Percentiles rank a stretch among this genome's conserved stretches.
These are phyloP conservation scores for Bombyx huttoni DNA, from an alignment of 2,888 invertebrate genomes.

Conservation along the genomic window DNA sequence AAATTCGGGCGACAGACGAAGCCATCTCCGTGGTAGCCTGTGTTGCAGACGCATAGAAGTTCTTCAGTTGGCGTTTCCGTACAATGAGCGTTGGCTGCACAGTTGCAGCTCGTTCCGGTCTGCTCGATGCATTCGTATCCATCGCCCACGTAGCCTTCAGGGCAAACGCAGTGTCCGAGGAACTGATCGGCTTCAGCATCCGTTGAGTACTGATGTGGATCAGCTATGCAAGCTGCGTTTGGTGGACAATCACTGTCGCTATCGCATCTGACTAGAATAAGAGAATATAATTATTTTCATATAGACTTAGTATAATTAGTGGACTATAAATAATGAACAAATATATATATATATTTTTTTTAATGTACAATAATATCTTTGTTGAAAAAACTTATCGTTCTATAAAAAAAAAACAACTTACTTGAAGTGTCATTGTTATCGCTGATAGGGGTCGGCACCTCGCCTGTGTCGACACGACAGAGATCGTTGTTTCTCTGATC, in stretches of 20 bases:
- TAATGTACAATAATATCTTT: too few species aligned
- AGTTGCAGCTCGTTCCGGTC: conserved; percentile 61
- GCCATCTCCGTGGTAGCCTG: conserved; percentile 89
- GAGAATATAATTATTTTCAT: conserved; percentile 7
- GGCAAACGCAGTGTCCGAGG: conserved; percentile 78
- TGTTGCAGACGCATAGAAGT: conserved; percentile 83
- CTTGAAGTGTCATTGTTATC: conserved; percentile 25
- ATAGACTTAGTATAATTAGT: too few species aligned
- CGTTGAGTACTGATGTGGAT: conserved; percentile 14
- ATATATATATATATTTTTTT: too few species aligned
- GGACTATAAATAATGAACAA: too few species aligned
- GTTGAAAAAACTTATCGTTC: too few species aligned
- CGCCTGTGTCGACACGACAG: conserved; percentile 29
- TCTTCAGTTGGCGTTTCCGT: conserved; percentile 76
- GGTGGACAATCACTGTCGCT: conserved; percentile 84
- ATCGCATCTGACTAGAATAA: conserved; percentile 78
- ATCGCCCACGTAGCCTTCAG: conserved; percentile 88
- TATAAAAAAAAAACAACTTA: conserved; percentile 18
- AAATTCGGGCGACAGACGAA: conserved; percentile 78
- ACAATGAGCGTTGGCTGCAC: conserved; percentile 83
- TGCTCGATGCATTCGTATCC: conserved; percentile 79
- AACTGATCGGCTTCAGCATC: conserved; percentile 39
- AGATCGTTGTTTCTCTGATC: conserved; percentile 43
- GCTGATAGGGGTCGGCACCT: conserved; percentile 6
- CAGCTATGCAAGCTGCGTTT: conserved; percentile 82